Base-by-base conservation (phyloP, 2,888 invertebrate species). In the Cataglyphis cursor region DNA sequence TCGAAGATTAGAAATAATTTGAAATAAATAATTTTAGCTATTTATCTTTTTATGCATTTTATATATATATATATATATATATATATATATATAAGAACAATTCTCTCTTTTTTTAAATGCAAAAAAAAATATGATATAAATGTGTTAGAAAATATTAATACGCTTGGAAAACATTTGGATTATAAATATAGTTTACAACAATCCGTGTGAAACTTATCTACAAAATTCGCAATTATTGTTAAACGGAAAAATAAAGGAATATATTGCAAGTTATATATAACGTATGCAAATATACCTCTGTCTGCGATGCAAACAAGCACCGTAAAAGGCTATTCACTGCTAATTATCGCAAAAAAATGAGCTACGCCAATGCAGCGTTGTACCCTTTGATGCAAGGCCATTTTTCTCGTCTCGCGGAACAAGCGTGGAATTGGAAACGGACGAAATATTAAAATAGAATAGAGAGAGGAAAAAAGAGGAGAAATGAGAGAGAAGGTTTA, bases 381-480 rank as follows among this genome's bases (percentile, higher is more conserved):
- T 81, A 65, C 65, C 74, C 73, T 80, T 80, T 80, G 78, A 80
- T 59, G 78, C 31, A 44, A 35, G 68, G 48, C 8, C 48, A 51
- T 59, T 28, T 78, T 59, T 78, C 38, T 57, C 65, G 41, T 54
- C 64, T 44, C 74, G 44, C 64, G 65, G 81, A 75, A 80, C 75
- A 65, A 74, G 74, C 74, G 65, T 64, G 81, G 54, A 81, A 81
- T 76, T 81, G 81, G 54, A 74, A 81, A 81, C 74, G 75, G 54
- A 80, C 70, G 44, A 80, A 80, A 80, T 70, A 80, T 80, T 80
- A 80, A 81, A 81, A 81, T 64, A 81, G 59, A 81, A 81, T 74
- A 74, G 72, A 48, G 59, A 59, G 64, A 44, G 38, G 57, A 57
- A 64, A 64, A 54, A 41, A 75, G 66, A 38, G 41, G 12, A 44